Evolutionary conservation across 2,888 invertebrate genomes (phyloP).

Genomic region (Tiliacea aurago): DNA sequence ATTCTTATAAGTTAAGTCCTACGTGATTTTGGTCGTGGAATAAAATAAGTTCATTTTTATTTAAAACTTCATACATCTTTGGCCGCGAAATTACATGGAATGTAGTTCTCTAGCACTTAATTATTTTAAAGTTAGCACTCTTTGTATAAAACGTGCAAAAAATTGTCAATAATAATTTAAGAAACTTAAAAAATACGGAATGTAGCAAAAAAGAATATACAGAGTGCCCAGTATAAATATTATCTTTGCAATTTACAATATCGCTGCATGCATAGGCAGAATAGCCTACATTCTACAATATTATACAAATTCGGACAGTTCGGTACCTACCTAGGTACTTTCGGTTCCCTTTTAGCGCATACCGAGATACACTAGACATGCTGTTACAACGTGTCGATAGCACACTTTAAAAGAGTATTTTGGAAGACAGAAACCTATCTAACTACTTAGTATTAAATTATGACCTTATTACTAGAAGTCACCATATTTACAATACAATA

Average conservation of each 20-base stretch:
- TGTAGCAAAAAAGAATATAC: conserved; percentile 40
- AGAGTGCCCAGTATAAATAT: neutral
- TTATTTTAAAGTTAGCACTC: conserved; percentile 18
- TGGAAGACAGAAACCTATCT: conserved; percentile 54
- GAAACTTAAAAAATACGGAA: conserved; percentile 53
- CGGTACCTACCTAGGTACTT: too few species aligned
- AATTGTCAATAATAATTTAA: neutral
- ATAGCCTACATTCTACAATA: neutral
- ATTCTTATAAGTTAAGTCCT: conserved; percentile 42
- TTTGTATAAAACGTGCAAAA: conserved; percentile 16
- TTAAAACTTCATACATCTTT: conserved; percentile 62
- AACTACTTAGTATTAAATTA: neutral
- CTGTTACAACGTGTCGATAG: conserved; percentile 12
- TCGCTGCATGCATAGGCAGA: too few species aligned
- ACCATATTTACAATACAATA: conserved; percentile 64
- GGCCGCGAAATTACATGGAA: conserved; percentile 59
- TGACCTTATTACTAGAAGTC: conserved; percentile 52
- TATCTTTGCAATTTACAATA: neutral
- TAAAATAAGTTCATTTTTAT: conserved; percentile 33
- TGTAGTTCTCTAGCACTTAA: conserved; percentile 53
- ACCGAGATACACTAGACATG: neutral
- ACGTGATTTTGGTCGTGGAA: conserved; percentile 50
- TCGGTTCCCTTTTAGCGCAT: neutral
- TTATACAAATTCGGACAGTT: neutral
- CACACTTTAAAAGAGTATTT: conserved; percentile 54